Evolutionary conservation across 2,797 vertebrate species (phyloP).

Genomic region (Dryobates pubescens): DNA sequence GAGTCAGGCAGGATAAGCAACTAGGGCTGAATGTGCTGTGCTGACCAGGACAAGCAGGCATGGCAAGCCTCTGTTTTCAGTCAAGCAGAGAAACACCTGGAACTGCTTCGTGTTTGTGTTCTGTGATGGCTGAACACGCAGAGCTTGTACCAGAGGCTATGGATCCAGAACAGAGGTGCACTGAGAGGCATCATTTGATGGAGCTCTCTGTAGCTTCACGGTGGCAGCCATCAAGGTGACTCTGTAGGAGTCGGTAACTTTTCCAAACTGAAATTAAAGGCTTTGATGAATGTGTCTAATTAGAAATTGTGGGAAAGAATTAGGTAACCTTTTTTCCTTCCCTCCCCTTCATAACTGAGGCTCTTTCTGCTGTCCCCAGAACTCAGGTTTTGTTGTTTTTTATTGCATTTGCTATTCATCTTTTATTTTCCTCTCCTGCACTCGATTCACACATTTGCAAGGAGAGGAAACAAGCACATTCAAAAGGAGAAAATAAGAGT

Average conservation of each 20-base stretch:
- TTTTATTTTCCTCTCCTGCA: slow-evolving; percentile 26
- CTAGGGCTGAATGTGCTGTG: neutral
- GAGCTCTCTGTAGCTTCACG: neutral
- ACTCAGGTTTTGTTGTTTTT: neutral
- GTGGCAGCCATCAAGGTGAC: neutral
- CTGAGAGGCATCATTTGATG: neutral
- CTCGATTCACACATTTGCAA: slow-evolving; percentile 56
- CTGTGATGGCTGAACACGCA: neutral
- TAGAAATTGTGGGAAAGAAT: neutral
- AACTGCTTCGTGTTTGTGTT: neutral
- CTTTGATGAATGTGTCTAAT: neutral
- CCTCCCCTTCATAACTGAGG: neutral
- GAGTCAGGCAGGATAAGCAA: neutral
- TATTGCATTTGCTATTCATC: slow-evolving; percentile 33
- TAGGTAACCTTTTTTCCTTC: neutral
- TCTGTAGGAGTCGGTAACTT: neutral
- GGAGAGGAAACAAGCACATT: slow-evolving; percentile 63
- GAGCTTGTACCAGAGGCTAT: neutral
- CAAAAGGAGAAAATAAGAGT: slow-evolving; percentile 56
- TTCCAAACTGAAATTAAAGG: neutral
- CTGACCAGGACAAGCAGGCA: neutral
- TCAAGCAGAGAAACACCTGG: neutral
- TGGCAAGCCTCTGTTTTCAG: neutral
- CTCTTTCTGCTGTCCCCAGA: neutral
- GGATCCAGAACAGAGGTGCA: neutral